A percentile compares a stretch with the other conserved stretches of the same genome.
phyloP scores from a whole-genome alignment of 2,113 vertebrate species.

The Charina bottae region DNA sequence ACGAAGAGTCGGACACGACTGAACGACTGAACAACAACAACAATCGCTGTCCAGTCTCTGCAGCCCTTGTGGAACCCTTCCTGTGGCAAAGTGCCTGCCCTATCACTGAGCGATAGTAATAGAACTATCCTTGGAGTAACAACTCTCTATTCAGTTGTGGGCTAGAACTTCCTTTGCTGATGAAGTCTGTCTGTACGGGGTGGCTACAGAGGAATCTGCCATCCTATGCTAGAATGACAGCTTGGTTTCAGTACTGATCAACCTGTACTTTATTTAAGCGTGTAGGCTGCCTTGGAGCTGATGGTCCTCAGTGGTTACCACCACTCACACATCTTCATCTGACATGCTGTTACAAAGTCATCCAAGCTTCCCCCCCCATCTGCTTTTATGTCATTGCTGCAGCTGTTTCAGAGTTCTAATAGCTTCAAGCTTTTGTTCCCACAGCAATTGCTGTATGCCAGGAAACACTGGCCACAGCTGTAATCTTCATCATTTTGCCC shows the following conservation, averaged over 20 bases:
- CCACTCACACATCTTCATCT: not conserved
- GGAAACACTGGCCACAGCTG: conserved; percentile 56
- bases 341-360: not conserved
- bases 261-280: not conserved
- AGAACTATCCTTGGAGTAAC: not conserved
- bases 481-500: conserved; percentile 54
- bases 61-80: too few relatives aligned
- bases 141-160: not conserved
- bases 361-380: not conserved
- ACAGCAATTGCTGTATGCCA: conserved; percentile 53
- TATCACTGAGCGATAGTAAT: too few relatives aligned
- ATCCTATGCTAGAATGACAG: not conserved
- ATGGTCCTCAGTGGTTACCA: not conserved
- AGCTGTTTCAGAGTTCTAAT: conserved; percentile 24
- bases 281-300: not conserved
- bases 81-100: too few relatives aligned
- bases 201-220: not conserved
- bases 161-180: not conserved
- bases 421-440: conserved; percentile 51
- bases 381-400: not conserved
- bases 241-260: not conserved
- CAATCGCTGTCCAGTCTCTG: too few relatives aligned
- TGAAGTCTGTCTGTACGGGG: not conserved
- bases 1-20: too few relatives aligned
- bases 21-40: too few relatives aligned